Evolutionary conservation across 2,888 invertebrate genomes (phyloP), one percentile per base, ranked within the genome.

Genomic region (Andricus quercusramuli): DNA sequence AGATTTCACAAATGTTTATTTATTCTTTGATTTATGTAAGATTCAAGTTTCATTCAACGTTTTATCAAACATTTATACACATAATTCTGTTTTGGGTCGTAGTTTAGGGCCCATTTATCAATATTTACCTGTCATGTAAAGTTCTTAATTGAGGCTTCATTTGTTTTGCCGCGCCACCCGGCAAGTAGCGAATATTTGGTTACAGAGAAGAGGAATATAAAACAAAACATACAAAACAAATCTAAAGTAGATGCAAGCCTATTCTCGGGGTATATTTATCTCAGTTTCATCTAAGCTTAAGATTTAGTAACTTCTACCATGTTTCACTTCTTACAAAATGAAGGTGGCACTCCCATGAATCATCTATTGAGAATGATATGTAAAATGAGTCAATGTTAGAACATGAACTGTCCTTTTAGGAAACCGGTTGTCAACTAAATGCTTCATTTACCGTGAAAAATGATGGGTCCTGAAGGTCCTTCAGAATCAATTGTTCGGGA

Each of bases 351-450:
- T 82, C 81, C 81, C 85, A 86, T 90, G 88, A 89, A 88, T 90
- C 90, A 89, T 88, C 87, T 84, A 87, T 89, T 88, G 86, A 85
- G 79, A 44, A 79, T 78, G 59, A 51, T 77, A 76, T 66, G 82
- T 70, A 89, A 89, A 89, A 89, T 89, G 88, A 86, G 86, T 85
- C 87, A 86, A 88, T 88, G 87, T 89, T 89, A 85, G 89, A 86
- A 83, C 81, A 81, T 66, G 84, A 83, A 85, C 84, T 84, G 85
- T 86, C 86, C 85, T 85, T 82, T 59, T 84, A 78, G 81, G 83
- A 83, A 85, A 87, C 87, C 85, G 84, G 85, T 83, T 83, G 82
- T 81, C 81, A 83, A 77, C 85, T 84, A 82, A 85, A 86, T 86
- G 79, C 78, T 65, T 81, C 74, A 66, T 70, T 79, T 67, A 79